These are phyloP conservation scores for Myocastor coypus DNA, from an alignment of 2,113 vertebrate species.

Conservation along the genomic window DNA sequence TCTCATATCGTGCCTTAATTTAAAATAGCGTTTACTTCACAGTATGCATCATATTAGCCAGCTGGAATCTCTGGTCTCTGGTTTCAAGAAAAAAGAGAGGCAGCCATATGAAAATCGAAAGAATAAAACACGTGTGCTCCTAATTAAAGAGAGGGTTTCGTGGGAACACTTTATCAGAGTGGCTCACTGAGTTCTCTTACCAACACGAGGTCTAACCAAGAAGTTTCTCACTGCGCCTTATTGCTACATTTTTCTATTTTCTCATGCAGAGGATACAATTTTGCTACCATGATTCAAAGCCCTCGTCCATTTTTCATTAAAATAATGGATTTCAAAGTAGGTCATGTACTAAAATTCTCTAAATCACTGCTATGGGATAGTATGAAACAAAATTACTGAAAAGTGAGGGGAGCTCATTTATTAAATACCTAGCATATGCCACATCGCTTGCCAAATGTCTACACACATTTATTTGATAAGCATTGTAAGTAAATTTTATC, in stretches of 20 bases:
- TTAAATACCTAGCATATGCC: not conserved
- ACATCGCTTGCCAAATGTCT: not conserved
- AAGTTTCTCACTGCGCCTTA: not conserved
- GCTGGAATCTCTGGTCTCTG: slow-evolving; percentile 52
- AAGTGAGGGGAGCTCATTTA: not conserved
- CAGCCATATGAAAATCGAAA: not conserved
- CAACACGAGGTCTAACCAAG: not conserved
- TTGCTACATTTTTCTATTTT: not conserved
- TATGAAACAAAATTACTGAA: not conserved
- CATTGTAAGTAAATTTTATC: not conserved
- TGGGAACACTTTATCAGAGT: not conserved
- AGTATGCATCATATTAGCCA: slow-evolving; percentile 45
- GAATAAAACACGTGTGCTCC: not conserved
- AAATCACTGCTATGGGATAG: not conserved
- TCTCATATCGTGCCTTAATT: slow-evolving; percentile 47
- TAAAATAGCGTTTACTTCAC: slow-evolving; percentile 51
- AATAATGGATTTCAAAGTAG: slow-evolving; percentile 43
- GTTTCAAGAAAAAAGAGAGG: slow-evolving; percentile 13
- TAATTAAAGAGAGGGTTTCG: not conserved
- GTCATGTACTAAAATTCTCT: not conserved
- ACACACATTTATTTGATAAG: not conserved
- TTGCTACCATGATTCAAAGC: not conserved
- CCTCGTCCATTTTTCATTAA: not conserved
- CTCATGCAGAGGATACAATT: not conserved
- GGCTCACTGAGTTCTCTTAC: not conserved